Evolutionary conservation across 2,888 invertebrate species (phyloP).

Genomic region (Spisula solida): DNA sequence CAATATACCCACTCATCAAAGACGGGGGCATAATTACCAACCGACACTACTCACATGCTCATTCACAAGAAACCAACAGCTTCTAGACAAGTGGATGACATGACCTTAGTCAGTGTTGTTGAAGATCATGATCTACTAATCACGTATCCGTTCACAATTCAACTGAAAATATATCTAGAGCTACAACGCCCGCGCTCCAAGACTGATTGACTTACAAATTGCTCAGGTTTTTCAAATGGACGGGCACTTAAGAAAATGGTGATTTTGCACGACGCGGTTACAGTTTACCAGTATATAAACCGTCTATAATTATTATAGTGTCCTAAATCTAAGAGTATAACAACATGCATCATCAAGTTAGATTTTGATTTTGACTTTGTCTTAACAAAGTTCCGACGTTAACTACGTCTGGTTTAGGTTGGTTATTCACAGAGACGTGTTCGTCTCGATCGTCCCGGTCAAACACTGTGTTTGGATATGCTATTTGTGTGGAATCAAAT

Average conservation of each 20-base stretch:
- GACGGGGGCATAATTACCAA: too few species aligned
- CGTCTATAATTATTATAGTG: background rate
- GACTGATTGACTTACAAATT: too few species aligned
- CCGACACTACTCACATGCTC: too few species aligned
- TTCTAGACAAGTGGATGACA: too few species aligned
- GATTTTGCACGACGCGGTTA: background rate
- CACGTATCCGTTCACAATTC: too few species aligned
- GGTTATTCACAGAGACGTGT: background rate
- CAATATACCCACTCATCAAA: too few species aligned
- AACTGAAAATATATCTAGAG: too few species aligned
- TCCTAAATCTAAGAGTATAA: background rate
- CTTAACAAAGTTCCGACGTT: slow-evolving; percentile 37
- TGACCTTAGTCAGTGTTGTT: too few species aligned
- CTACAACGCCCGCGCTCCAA: too few species aligned
- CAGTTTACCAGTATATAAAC: background rate
- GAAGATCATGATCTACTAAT: too few species aligned
- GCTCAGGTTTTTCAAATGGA: too few species aligned
- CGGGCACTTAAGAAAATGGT: background rate
- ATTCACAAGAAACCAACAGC: too few species aligned
- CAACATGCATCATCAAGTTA: background rate
- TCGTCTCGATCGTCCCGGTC: slow-evolving; percentile 25
- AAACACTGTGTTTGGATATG: slow-evolving; percentile 62
- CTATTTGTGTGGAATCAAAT: slow-evolving; percentile 64
- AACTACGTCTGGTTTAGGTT: slow-evolving; percentile 40
- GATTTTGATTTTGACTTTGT: slow-evolving; percentile 20